These are phyloP conservation scores for Eidolon helvum DNA, from an alignment of 2,113 vertebrate genomes.

Conservation along the genomic window DNA sequence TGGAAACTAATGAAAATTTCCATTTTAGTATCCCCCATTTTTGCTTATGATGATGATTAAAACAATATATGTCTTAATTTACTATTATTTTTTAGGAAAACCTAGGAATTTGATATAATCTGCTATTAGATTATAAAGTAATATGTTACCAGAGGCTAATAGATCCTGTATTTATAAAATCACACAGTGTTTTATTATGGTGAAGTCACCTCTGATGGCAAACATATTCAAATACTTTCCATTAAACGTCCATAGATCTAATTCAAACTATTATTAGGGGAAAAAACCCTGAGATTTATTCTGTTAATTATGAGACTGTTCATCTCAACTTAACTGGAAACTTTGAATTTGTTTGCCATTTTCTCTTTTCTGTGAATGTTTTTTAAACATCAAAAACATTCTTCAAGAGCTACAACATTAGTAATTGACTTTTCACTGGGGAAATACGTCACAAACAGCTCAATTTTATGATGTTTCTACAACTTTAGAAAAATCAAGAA, in stretches of 20 bases:
- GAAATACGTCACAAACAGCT: constrained; percentile 12
- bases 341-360: constrained; percentile 39
- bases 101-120: not conserved
- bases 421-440: constrained; percentile 60
- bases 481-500: constrained; percentile 60
- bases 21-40: not conserved
- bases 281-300: not conserved
- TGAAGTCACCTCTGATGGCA: not conserved
- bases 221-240: not conserved
- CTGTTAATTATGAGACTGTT: not conserved
- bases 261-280: not conserved
- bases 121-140: not conserved
- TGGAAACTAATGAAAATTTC: not conserved
- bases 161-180: not conserved
- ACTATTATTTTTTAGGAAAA: not conserved
- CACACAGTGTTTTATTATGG: not conserved
- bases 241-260: not conserved
- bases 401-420: constrained; percentile 50
- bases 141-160: not conserved
- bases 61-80: not conserved
- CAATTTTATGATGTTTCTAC: constrained; percentile 60
- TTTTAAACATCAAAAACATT: constrained; percentile 57
- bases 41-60: not conserved
- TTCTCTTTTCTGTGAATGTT: constrained; percentile 38
- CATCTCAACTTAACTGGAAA: not conserved